Evolutionary conservation across 1,140 invertebrate species (phyloP).

Genomic region (Condylostylus longicornis): DNA sequence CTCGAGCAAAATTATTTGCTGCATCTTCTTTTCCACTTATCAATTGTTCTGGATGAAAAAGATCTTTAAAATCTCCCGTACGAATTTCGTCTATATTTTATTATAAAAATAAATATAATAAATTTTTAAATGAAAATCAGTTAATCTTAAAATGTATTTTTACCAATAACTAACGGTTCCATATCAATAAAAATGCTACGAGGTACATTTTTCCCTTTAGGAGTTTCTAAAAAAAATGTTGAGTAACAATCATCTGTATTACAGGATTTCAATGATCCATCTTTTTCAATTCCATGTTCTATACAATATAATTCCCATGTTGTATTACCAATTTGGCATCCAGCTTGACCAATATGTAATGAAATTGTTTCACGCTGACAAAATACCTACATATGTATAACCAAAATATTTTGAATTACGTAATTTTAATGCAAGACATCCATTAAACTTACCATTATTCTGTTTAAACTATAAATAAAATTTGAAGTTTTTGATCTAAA

Average conservation of each 20-base stretch:
- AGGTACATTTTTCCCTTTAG: slow-evolving; percentile 56
- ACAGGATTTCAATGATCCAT: slow-evolving; percentile 43
- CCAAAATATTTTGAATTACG: no score
- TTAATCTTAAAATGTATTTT: no score
- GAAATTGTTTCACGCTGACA: slow-evolving; percentile 65
- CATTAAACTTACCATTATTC: no score
- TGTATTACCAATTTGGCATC: slow-evolving; percentile 73
- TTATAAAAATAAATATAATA: slow-evolving; percentile 45
- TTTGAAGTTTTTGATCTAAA: no score
- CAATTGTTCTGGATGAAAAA: slow-evolving; percentile 64
- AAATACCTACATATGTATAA: no score
- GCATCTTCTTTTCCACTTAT: slow-evolving; percentile 77
- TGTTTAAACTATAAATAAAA: no score
- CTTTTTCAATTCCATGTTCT: slow-evolving; percentile 63
- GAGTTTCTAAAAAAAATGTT: slow-evolving; percentile 44
- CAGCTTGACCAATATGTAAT: slow-evolving; percentile 71
- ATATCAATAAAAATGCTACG: slow-evolving; percentile 65
- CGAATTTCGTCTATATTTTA: slow-evolving; percentile 66
- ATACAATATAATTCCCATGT: slow-evolving; percentile 71
- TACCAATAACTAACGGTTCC: slow-evolving; percentile 56
- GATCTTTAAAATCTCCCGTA: slow-evolving; percentile 50
- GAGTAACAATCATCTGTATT: slow-evolving; percentile 37
- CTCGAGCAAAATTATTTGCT: slow-evolving; percentile 72
- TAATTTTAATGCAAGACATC: no score
- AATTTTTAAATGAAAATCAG: no score